A percentile compares a stretch with the other conserved stretches of the same genome.
Evolutionary conservation across 2,888 invertebrate genomes (phyloP).

Genomic region (Thymelicus acteon): DNA sequence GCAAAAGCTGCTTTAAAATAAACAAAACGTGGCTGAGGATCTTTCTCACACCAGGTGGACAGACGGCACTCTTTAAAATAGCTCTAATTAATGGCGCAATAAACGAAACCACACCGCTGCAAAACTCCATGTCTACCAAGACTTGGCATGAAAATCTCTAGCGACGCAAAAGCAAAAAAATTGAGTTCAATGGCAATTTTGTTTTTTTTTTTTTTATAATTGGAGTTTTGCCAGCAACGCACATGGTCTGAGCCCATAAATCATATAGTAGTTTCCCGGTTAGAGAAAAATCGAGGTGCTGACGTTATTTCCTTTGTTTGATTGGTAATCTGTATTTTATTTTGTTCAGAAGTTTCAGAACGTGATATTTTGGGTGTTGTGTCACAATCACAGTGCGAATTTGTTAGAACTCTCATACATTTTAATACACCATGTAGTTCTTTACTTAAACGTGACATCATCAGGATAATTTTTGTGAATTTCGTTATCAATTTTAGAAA

Average conservation of each 20-base stretch:
- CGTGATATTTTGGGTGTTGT: not conserved
- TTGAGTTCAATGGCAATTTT: constrained; percentile 23
- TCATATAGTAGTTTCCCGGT: constrained; percentile 19
- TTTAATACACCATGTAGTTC: too few species aligned
- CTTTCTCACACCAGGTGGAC: not conserved
- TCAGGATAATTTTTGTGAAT: too few species aligned
- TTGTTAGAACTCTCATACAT: too few species aligned
- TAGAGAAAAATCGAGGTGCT: constrained; percentile 29
- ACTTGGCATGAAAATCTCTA: constrained; percentile 22
- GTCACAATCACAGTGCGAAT: not conserved
- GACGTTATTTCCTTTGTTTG: constrained; percentile 17
- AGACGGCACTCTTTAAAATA: constrained; percentile 8
- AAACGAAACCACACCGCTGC: not conserved
- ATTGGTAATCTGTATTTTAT: not conserved
- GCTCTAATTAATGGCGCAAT: constrained; percentile 4
- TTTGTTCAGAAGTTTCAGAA: not conserved
- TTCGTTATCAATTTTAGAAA: too few species aligned
- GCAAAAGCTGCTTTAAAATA: not conserved
- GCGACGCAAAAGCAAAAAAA: constrained; percentile 31
- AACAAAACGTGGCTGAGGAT: not conserved
- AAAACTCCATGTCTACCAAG: not conserved
- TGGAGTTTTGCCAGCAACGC: constrained; percentile 24
- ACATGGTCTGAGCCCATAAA: constrained; percentile 12
- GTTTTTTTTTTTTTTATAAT: constrained; percentile 22
- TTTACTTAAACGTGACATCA: too few species aligned